Percentiles rank a stretch among this genome's conserved stretches.
Conservation (phyloP, 2,113 vertebrate genomes). For the Phaethornis superciliosus region DNA sequence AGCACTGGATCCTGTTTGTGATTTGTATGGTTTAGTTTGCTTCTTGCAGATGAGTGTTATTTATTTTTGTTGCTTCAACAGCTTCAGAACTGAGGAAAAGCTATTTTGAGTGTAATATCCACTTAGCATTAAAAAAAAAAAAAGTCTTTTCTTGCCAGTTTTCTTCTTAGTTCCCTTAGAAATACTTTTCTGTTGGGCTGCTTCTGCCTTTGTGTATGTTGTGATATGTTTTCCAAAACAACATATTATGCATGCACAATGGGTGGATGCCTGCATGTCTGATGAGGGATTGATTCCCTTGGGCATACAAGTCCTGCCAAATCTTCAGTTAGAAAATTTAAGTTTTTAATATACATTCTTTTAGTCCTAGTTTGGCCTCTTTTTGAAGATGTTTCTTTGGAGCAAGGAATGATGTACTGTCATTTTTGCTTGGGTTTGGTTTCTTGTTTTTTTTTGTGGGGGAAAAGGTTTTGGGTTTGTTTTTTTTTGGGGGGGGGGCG, state of each 20-base stretch:
- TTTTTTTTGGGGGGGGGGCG: too few relatives aligned
- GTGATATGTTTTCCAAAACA: not conserved
- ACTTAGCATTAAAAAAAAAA: not conserved
- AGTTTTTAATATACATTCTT: constrained; percentile 29
- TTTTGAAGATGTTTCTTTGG: not conserved
- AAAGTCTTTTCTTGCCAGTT: not conserved
- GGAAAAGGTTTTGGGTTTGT: too few relatives aligned
- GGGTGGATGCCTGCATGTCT: constrained; percentile 29
- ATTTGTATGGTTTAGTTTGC: not conserved
- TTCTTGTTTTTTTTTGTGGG: too few relatives aligned
- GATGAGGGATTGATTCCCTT: not conserved
- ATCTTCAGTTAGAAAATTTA: not conserved
- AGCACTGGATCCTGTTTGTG: not conserved
- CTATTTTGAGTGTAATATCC: not conserved
- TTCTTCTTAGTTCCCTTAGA: not conserved
- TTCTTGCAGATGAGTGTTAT: not conserved
- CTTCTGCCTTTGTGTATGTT: not conserved
- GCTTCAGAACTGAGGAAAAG: constrained; percentile 26
- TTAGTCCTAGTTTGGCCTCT: not conserved
- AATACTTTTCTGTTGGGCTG: not conserved
- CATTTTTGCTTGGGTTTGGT: too few relatives aligned
- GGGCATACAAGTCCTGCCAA: constrained; percentile 25
- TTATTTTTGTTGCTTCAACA: constrained; percentile 15
- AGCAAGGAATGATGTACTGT: not conserved
- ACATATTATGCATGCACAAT: not conserved